Percentiles rank a stretch among this genome's conserved stretches.
Conservation (phyloP, 2,113 vertebrate genomes). For the Rhea pennata region DNA sequence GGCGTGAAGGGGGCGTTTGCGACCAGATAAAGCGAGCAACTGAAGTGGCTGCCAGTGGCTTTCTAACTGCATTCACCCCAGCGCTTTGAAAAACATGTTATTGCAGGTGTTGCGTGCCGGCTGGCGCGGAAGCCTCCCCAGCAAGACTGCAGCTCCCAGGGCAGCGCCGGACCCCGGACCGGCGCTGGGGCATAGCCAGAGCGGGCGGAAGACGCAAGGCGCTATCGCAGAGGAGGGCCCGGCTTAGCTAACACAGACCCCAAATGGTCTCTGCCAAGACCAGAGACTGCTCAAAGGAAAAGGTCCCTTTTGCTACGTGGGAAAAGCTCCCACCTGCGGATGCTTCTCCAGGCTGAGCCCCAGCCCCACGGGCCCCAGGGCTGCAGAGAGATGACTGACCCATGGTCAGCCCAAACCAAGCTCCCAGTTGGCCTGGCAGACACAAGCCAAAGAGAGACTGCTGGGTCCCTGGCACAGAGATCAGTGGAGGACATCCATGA, state of each 20-base stretch:
- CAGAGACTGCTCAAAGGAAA: background rate
- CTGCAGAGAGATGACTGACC: background rate
- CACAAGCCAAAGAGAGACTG: background rate
- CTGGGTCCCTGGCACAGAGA: background rate
- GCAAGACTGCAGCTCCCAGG: fast-evolving
- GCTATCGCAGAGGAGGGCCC: background rate
- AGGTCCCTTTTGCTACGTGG: background rate
- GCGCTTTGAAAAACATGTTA: constrained; percentile 20
- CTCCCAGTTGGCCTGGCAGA: background rate
- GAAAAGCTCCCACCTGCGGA: background rate
- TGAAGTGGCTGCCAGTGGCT: constrained; percentile 37
- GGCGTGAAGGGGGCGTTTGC: constrained; percentile 15
- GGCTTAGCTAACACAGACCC: background rate
- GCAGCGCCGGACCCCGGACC: fast-evolving
- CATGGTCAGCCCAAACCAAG: background rate
- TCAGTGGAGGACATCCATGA: background rate
- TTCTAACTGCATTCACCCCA: background rate
- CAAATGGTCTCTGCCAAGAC: fast-evolving
- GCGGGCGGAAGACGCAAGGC: background rate
- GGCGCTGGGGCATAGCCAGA: background rate
- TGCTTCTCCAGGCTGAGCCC: background rate
- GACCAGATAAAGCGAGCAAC: constrained; percentile 20
- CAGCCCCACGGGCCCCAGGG: background rate
- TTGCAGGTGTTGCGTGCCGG: background rate
- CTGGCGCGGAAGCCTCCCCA: background rate